These are phyloP conservation scores for Drosophila sechellia DNA, from an alignment of 1,140 invertebrate species.

Conservation along the genomic window DNA sequence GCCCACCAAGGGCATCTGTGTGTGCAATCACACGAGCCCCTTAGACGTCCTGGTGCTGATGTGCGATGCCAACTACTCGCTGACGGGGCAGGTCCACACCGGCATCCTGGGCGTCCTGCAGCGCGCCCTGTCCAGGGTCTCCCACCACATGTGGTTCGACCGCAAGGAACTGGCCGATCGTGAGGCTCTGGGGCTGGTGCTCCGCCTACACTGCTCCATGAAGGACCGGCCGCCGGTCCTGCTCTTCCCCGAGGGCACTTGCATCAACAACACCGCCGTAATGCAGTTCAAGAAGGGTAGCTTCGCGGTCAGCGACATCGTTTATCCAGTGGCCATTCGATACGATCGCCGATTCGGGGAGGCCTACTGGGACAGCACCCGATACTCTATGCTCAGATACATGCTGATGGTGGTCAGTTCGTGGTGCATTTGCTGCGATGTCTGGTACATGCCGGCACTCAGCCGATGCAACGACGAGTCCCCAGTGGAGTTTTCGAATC, in stretches of 20 bases:
- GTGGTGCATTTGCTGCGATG: slow-evolving; percentile 58
- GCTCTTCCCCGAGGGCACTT: slow-evolving; percentile 66
- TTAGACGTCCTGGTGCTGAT: slow-evolving; percentile 62
- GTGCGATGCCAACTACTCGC: slow-evolving; percentile 62
- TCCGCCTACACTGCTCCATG: slow-evolving; percentile 36
- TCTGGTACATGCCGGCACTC: slow-evolving; percentile 53
- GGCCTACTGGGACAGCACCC: slow-evolving; percentile 62
- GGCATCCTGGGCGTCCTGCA: slow-evolving; percentile 60
- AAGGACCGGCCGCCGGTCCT: slow-evolving; percentile 43
- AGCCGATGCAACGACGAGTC: slow-evolving; percentile 15
- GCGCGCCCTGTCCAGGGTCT: slow-evolving; percentile 40
- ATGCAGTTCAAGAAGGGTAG: slow-evolving; percentile 70
- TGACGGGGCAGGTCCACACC: slow-evolving; percentile 60
- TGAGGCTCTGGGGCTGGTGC: slow-evolving; percentile 12
- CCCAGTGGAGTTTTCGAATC: slow-evolving; percentile 46
- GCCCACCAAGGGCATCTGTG: slow-evolving; percentile 52
- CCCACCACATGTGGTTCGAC: slow-evolving; percentile 67
- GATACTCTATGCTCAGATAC: slow-evolving; percentile 61
- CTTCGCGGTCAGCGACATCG: slow-evolving; percentile 56
- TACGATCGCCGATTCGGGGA: slow-evolving; percentile 60
- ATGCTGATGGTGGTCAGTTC: slow-evolving; percentile 55
- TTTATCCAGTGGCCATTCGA: slow-evolving; percentile 57
- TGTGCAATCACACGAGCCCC: slow-evolving; percentile 65
- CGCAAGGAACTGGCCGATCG: slow-evolving; percentile 38
- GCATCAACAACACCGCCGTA: slow-evolving; percentile 71